Evolutionary conservation across 2,888 invertebrate genomes (phyloP), one percentile per base, ranked within the genome.

Genomic region (Pterobdella sp.): DNA sequence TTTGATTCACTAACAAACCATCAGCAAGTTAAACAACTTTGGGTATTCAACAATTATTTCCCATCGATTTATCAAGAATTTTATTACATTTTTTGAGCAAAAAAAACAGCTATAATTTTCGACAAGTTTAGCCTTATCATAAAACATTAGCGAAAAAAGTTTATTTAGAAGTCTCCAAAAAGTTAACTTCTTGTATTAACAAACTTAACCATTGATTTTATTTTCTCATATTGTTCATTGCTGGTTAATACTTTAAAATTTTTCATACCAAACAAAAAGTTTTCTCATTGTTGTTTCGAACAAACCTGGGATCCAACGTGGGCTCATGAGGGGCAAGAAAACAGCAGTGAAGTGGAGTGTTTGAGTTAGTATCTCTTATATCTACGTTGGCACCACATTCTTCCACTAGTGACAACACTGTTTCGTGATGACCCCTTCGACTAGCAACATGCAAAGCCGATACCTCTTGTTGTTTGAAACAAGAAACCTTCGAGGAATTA

Each of bases 371-470:
- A 65, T 78, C 77, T 34, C 67, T 29, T 18, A 73, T 66, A 66
- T 76, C 77, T 14, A 75, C 74, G n/a, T 75, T 74, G 37, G 78
- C 78, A 14, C 75, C 74, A 29, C 74, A 74, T 26, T 75, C 63
- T 22, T 77, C 76, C 29, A 78, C 37, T 63, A 78, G 73, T 1
- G 72, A 68, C 14, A 66, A 36, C 1, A 77, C 75, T 1, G 75
- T 76, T 52, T 78, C 77, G 0, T 72, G 67, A 66, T 78, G 78
- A 26, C 78, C 78, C 18, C 76, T 72, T 73, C 76, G 75, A 14
- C 76, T 74, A 14, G 78, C 78, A 35, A 78, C 75, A 60, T 78
- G 77, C 14, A 78, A 35, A 0, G 78, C 74, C 2, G 77, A 71
- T 64, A 75, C 74, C 66, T 78, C 78, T 7, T 75, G 71, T 14